Percentiles rank a stretch among this genome's conserved stretches.
Conservation (phyloP, 2,888 invertebrate genomes). For the Idaea straminata region DNA sequence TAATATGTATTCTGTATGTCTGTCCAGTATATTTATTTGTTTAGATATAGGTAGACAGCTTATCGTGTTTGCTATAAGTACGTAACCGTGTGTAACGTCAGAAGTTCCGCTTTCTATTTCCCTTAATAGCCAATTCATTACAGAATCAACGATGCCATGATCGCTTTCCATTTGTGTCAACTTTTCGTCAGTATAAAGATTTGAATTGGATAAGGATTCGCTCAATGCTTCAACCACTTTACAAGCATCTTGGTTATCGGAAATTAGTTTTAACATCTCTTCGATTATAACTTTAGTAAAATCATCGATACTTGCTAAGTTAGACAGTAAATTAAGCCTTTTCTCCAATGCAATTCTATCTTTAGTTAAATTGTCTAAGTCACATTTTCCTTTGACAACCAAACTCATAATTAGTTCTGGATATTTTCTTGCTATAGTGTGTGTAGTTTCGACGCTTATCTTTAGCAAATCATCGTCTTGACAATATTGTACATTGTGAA, state of each 20-base stretch:
- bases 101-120: conserved; percentile 44
- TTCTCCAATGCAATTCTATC: conserved; percentile 56
- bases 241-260: conserved; percentile 45
- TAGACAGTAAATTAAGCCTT: conserved; percentile 66
- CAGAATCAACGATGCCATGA: conserved; percentile 61
- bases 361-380: conserved; percentile 50
- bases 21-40: conserved; percentile 47
- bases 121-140: conserved; percentile 58
- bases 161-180: conserved; percentile 68
- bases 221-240: conserved; percentile 60
- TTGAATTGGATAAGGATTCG: conserved; percentile 53
- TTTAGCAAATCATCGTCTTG: conserved; percentile 63
- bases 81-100: conserved; percentile 53
- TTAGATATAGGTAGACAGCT: conserved; percentile 55
- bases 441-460: conserved; percentile 73
- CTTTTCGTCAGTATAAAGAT: conserved; percentile 56
- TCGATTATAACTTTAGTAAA: conserved; percentile 70
- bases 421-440: conserved; percentile 73
- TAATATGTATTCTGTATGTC: conserved; percentile 49
- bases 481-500: conserved; percentile 67
- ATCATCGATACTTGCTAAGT: conserved; percentile 68
- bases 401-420: conserved; percentile 75
- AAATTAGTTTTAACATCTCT: conserved; percentile 63
- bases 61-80: conserved; percentile 60
- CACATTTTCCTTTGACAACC: conserved; percentile 71